Percentiles rank a stretch among this genome's conserved stretches.
Conservation (phyloP, 2,888 invertebrate species). For the Pasiphila rectangulata region DNA sequence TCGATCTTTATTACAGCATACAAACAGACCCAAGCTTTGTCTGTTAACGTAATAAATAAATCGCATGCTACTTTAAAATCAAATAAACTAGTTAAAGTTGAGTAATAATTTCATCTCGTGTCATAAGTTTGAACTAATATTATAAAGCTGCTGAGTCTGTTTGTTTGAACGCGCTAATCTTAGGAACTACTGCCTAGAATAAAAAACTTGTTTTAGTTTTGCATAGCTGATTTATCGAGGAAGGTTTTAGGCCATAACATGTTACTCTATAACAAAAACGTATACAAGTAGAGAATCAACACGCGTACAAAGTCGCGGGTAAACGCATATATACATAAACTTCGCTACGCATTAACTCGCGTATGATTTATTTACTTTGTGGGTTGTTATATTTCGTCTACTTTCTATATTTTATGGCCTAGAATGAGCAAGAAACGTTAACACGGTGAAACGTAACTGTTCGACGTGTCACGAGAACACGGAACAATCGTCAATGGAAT, state of each 20-base stretch:
- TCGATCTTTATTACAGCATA: conserved; percentile 29
- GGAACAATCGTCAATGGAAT: conserved; percentile 46
- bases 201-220: too few species aligned
- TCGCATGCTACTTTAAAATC: conserved; percentile 6
- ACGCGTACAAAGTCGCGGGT: too few species aligned
- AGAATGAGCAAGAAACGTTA: conserved; percentile 32
- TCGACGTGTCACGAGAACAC: conserved; percentile 33
- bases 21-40: conserved; percentile 22
- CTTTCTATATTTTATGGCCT: conserved; percentile 40
- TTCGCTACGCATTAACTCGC: conserved; percentile 32
- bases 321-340: too few species aligned
- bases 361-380: conserved; percentile 35
- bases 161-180: too few species aligned
- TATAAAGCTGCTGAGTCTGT: too few species aligned
- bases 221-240: too few species aligned
- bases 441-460: conserved; percentile 38
- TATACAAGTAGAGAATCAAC: too few species aligned
- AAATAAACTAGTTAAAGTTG: conserved; percentile 26
- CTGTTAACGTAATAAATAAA: conserved; percentile 33
- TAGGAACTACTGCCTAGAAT: too few species aligned
- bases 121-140: too few species aligned
- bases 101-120: conserved; percentile 33
- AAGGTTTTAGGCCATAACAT: too few species aligned
- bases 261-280: too few species aligned
- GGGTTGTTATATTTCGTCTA: conserved; percentile 34